phyloP scores from a whole-genome alignment of 2,113 vertebrate genomes.

The Dendropsophus ebraccatus region DNA sequence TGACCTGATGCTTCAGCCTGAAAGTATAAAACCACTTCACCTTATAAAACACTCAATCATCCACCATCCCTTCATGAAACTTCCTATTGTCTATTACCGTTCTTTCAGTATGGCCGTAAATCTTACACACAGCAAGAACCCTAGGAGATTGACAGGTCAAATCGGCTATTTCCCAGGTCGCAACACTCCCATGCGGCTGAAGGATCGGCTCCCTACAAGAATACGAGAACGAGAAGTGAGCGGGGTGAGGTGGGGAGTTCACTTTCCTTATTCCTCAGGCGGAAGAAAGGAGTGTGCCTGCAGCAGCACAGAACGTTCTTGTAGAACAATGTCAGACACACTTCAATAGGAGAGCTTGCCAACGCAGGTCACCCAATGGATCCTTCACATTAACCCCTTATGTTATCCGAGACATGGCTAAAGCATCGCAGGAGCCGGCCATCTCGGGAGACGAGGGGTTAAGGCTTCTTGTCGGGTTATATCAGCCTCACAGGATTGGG shows the following conservation, averaged over 20 bases:
- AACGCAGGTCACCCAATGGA: slow-evolving; percentile 63
- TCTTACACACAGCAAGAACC: slow-evolving; percentile 31
- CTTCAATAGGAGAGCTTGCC: slow-evolving; percentile 70
- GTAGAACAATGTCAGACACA: slow-evolving; percentile 74
- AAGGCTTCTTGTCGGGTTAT: slow-evolving; percentile 65
- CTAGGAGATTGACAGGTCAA: slow-evolving; percentile 51
- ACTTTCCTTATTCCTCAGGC: slow-evolving; percentile 62
- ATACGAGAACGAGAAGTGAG: slow-evolving; percentile 50
- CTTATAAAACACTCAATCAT: neutral
- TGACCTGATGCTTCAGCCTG: no score
- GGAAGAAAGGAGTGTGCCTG: slow-evolving; percentile 70
- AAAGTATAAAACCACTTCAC: neutral
- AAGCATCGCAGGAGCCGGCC: slow-evolving; percentile 56
- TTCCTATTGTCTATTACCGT: neutral
- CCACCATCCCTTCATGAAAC: neutral
- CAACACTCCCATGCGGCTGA: slow-evolving; percentile 62
- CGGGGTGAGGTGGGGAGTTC: slow-evolving; percentile 59
- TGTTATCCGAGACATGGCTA: slow-evolving; percentile 49
- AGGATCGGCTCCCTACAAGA: slow-evolving; percentile 60
- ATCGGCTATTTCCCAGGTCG: slow-evolving; percentile 57
- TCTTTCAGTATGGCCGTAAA: neutral
- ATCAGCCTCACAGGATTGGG: slow-evolving; percentile 66
- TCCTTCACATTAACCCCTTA: slow-evolving; percentile 59
- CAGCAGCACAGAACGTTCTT: slow-evolving; percentile 70
- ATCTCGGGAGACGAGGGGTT: slow-evolving; percentile 15